Evolutionary conservation across 2,797 vertebrate genomes (phyloP).

Genomic region (Hafferia zeledoni): DNA sequence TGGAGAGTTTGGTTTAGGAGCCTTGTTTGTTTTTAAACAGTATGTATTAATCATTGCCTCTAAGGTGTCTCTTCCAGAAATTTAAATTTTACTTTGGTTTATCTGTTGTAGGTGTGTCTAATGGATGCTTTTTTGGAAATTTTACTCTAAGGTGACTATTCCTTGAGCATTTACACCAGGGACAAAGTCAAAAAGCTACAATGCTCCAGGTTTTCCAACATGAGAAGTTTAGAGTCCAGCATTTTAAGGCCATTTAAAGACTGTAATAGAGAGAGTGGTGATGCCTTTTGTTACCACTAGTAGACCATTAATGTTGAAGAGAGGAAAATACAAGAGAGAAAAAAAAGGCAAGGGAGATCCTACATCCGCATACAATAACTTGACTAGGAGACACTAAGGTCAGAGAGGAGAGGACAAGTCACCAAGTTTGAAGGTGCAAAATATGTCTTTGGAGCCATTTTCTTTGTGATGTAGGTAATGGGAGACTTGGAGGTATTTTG

Average conservation of each 20-base stretch:
- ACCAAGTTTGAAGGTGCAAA: neutral
- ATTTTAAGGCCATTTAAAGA: neutral
- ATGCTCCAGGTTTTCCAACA: neutral
- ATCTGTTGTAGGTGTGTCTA: neutral
- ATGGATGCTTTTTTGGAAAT: neutral
- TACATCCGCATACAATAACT: neutral
- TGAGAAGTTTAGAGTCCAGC: neutral
- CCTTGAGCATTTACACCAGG: neutral
- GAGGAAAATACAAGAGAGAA: neutral
- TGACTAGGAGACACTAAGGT: neutral
- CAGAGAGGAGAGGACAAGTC: neutral
- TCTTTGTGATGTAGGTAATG: neutral
- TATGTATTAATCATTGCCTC: neutral
- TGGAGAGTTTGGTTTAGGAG: neutral
- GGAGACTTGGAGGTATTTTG: neutral
- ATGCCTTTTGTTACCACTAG: neutral
- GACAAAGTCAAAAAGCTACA: neutral
- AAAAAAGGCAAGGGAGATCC: neutral
- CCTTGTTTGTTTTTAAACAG: neutral
- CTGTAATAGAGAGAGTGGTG: fast-evolving
- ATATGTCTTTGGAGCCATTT: neutral
- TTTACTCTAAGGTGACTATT: neutral
- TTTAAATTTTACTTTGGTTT: neutral
- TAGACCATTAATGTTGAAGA: neutral
- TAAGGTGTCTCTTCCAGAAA: neutral